A percentile compares a stretch with the other conserved stretches of the same genome.
Conservation (phyloP, 2,113 vertebrate genomes). For the Alosa alosa region DNA sequence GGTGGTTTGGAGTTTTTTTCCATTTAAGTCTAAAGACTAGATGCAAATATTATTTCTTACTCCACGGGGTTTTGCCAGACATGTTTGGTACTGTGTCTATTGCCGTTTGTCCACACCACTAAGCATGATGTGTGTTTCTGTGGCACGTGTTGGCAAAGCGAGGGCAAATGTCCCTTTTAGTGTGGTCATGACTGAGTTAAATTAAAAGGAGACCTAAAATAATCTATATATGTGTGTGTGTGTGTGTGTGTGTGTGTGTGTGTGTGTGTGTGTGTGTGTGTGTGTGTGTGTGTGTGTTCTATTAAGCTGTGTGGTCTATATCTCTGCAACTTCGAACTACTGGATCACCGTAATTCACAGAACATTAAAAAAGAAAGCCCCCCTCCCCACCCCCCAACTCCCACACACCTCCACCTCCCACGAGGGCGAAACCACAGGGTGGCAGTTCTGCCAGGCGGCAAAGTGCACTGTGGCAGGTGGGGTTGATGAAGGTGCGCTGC, state of each 20-base stretch:
- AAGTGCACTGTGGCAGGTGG: not conserved
- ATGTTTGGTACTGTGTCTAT: too few relatives aligned
- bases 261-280: conserved; percentile 1
- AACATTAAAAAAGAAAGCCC: not conserved
- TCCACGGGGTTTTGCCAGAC: too few relatives aligned
- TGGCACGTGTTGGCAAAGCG: too few relatives aligned
- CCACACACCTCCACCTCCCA: not conserved
- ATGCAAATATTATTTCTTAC: too few relatives aligned
- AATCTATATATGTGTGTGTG: not conserved
- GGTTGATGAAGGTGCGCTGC: not conserved
- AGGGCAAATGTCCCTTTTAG: too few relatives aligned
- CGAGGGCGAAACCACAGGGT: not conserved
- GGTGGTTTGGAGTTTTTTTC: not conserved
- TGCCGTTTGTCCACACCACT: too few relatives aligned
- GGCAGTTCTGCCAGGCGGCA: not conserved
- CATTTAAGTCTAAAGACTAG: not conserved
- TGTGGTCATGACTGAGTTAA: not conserved
- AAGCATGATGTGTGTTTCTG: too few relatives aligned
- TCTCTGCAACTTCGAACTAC: not conserved
- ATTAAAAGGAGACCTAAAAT: not conserved
- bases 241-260: too few relatives aligned
- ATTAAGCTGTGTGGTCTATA: not conserved
- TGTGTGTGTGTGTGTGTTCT: not conserved
- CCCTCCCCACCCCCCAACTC: not conserved
- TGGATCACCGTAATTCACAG: not conserved